Percentiles rank a stretch among this genome's conserved stretches.
Evolutionary conservation across 1,140 invertebrate genomes (phyloP).

Genomic region (Neotoxoptera formosana): DNA sequence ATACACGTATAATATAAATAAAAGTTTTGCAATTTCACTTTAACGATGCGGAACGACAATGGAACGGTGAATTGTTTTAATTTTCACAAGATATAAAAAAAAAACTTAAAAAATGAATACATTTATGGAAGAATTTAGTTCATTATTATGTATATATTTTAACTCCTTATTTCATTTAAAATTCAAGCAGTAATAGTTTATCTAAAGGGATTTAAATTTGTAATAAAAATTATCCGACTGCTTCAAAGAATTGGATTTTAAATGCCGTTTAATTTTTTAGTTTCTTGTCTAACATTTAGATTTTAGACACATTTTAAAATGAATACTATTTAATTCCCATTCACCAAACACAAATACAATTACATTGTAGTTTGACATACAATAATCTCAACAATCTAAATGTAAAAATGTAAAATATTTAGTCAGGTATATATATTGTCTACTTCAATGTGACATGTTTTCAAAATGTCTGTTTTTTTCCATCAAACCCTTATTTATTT

Average conservation of each 20-base stretch:
- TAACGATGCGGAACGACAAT: neutral
- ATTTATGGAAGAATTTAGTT: slow-evolving; percentile 6
- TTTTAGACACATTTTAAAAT: neutral
- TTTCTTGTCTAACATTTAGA: neutral
- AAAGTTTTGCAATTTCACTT: slow-evolving; percentile 7
- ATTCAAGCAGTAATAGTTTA: neutral
- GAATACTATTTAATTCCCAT: neutral
- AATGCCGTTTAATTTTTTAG: neutral
- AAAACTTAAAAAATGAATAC: neutral
- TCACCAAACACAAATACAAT: neutral
- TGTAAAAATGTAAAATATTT: neutral
- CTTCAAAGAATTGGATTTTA: neutral
- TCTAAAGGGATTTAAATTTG: neutral
- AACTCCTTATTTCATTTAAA: slow-evolving; percentile 6
- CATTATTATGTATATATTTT: neutral
- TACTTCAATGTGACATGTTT: neutral
- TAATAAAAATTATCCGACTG: slow-evolving; percentile 12
- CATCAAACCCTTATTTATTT: neutral
- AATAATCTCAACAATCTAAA: neutral
- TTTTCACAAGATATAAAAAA: slow-evolving; percentile 10
- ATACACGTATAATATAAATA: slow-evolving; percentile 13
- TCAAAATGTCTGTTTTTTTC: neutral
- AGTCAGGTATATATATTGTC: neutral
- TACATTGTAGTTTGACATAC: neutral
- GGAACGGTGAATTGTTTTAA: slow-evolving; percentile 1